Conservation (phyloP, 2,888 invertebrate genomes). For the Cryptus armator region DNA sequence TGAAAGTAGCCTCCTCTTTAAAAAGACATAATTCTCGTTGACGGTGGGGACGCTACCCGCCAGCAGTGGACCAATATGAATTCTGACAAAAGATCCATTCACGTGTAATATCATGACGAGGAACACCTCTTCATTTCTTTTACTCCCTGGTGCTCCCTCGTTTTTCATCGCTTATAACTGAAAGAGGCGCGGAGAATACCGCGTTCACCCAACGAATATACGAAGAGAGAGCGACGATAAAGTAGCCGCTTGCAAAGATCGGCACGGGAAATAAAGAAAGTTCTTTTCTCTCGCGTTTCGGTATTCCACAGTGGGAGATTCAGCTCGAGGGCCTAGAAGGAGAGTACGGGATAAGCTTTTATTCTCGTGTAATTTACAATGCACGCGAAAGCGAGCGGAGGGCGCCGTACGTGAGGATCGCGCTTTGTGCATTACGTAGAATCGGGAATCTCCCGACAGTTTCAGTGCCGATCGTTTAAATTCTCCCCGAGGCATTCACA, state of each 20-base stretch:
- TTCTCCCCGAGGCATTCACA: conserved; percentile 19
- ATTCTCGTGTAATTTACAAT: conserved; percentile 61
- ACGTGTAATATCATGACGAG: conserved; percentile 64
- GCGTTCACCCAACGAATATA: conserved; percentile 2
- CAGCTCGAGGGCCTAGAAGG: conserved; percentile 29
- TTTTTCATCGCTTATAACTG: conserved; percentile 46
- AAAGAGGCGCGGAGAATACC: conserved; percentile 9
- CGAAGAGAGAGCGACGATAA: not conserved
- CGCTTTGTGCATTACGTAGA: conserved; percentile 22
- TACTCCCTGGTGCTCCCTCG: conserved; percentile 24
- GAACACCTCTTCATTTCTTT: conserved; percentile 35
- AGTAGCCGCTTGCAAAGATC: not conserved
- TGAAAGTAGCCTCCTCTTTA: conserved; percentile 15
- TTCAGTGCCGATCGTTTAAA: conserved; percentile 47
- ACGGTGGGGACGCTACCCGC: conserved; percentile 37
- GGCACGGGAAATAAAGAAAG: conserved; percentile 28
- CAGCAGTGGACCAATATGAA: conserved; percentile 63
- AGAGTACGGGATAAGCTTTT: conserved; percentile 20
- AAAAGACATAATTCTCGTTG: conserved; percentile 55
- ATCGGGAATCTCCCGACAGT: conserved; percentile 25
- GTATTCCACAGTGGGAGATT: conserved; percentile 6
- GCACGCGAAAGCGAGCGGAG: conserved; percentile 12
- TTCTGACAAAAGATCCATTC: conserved; percentile 66
- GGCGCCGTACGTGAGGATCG: not conserved
- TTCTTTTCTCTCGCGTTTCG: conserved; percentile 49